Evolutionary conservation across 2,888 invertebrate genomes (phyloP).

Genomic region (Parthenolecanium corni): DNA sequence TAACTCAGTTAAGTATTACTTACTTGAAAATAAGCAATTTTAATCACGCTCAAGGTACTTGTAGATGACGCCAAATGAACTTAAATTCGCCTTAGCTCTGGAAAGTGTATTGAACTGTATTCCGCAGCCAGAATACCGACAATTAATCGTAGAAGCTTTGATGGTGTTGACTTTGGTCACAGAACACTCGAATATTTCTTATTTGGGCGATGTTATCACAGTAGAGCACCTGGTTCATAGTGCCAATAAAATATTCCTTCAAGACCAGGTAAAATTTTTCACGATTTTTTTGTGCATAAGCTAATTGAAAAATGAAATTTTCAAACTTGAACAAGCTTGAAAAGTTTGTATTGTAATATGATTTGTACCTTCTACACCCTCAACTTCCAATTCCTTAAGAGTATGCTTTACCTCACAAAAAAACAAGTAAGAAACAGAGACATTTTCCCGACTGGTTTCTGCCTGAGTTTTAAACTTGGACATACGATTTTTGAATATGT

Average conservation of each 20-base stretch:
- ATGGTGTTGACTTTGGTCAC: constrained; percentile 89
- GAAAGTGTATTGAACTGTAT: constrained; percentile 94
- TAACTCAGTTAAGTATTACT: constrained; percentile 37
- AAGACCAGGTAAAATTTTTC: constrained; percentile 71
- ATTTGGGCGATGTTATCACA: constrained; percentile 66
- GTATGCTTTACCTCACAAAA: too few relatives aligned
- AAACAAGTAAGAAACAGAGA: too few relatives aligned
- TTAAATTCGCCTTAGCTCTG: constrained; percentile 95
- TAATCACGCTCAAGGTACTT: neutral
- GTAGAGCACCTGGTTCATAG: constrained; percentile 87
- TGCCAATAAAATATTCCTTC: constrained; percentile 87
- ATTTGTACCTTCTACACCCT: neutral
- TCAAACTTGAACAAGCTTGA: neutral
- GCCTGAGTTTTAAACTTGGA: too few relatives aligned
- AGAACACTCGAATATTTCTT: constrained; percentile 68
- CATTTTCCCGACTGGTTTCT: too few relatives aligned
- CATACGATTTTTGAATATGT: too few relatives aligned
- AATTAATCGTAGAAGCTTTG: constrained; percentile 89
- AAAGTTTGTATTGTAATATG: neutral
- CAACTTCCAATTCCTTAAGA: too few relatives aligned
- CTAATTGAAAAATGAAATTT: neutral
- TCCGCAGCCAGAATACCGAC: constrained; percentile 95
- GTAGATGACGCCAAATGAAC: constrained; percentile 91
- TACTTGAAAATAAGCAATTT: neutral
- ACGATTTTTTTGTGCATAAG: neutral